Conservation (phyloP, 2,888 invertebrate species). For the Noctuana brunneofusca region DNA sequence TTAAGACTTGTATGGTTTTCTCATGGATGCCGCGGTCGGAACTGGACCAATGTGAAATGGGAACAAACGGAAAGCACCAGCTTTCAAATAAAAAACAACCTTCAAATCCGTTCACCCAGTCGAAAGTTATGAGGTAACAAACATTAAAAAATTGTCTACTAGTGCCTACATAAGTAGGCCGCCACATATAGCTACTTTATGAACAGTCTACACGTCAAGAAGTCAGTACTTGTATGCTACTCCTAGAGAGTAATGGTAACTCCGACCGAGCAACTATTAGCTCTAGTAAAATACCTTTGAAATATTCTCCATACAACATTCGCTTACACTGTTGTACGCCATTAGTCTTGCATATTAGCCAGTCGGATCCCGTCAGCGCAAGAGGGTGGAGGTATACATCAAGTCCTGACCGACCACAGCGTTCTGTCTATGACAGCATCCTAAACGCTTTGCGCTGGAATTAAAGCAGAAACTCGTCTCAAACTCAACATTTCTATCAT, state of each 20-base stretch:
- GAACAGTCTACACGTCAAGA: background rate
- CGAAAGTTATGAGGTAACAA: no score
- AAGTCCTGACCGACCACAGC: constrained; percentile 21
- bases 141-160: no score
- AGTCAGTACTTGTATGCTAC: background rate
- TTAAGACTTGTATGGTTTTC: no score
- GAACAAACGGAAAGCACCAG: no score
- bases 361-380: constrained; percentile 12
- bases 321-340: background rate
- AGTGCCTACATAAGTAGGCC: background rate
- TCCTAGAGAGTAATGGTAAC: background rate
- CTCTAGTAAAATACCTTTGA: background rate
- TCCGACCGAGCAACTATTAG: background rate
- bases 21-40: no score
- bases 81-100: no score
- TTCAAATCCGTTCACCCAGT: no score
- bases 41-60: no score
- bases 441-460: constrained; percentile 10
- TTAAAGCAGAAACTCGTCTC: no score
- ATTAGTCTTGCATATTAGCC: constrained; percentile 22
- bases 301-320: background rate
- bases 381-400: constrained; percentile 29
- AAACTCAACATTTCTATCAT: no score
- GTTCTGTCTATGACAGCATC: constrained; percentile 20
- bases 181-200: no score